Base-by-base conservation (phyloP, 1,140 invertebrate genomes). In the Drosophila seguyi region DNA sequence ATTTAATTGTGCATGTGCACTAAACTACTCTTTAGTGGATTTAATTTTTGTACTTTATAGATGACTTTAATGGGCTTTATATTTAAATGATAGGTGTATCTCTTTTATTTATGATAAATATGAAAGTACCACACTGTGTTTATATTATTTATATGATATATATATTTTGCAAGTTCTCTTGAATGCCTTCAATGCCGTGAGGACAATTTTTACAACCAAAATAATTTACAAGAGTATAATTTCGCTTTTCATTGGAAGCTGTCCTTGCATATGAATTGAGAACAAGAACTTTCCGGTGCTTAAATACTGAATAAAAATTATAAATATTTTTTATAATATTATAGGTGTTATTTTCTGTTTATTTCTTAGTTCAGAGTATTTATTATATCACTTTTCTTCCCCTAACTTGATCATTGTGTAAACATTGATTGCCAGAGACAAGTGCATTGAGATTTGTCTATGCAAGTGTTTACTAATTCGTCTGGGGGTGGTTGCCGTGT, bases 381-480 rank as follows among this genome's bases (percentile, higher is more conserved):
- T 61, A 13, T 10, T 27, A 31, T 25, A 25, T 48, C 5, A 14
- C 3, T 10, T 34, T 34, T 29, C 13, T 62, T 38, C 7, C 11
- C 4, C 34, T 39, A 13, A 20, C 16, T 20, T 38, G 31, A 45
- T 45, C n/a, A 22, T 59, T n/a, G 29, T 22, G 34, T 29, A 41
- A 57, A 38, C 25, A 71, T 42, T 72, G 29, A 57, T 71, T 8
- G 42, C n/a, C n/a, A 22, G 42, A 18, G 66, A 71, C 68, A 72
- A 72, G 56, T 72, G 66, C 68, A 71, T 36, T 20, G 65, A 48
- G 68, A 71, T 72, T 72, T 48, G 22, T 36, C 36, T 47, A 55
- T 29, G 47, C 65, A 72, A 69, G 44, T 72, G 53, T 72, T 72
- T 72, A 36, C 44, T 14, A 8, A 48, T 48, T 18, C n/a, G 66